phyloP scores from a whole-genome alignment of 2,797 vertebrate genomes.

The Ctenochaetus hawaiiensis region DNA sequence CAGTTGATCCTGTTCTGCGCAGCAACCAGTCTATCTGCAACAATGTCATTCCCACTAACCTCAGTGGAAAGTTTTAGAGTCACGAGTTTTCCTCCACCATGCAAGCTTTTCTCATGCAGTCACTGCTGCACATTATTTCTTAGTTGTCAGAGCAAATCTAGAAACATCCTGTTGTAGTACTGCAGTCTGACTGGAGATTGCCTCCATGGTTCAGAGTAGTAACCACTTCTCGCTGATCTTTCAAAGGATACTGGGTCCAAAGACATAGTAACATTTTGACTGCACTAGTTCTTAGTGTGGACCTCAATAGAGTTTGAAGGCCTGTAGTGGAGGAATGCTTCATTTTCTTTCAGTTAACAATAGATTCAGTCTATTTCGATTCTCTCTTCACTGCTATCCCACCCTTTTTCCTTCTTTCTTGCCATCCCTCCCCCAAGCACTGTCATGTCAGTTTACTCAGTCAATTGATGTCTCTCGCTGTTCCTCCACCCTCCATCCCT shows the following conservation, averaged over 20 bases:
- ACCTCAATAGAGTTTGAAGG: not conserved
- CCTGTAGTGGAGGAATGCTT: constrained; percentile 28
- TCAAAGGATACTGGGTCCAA: constrained; percentile 34
- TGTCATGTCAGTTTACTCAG: constrained; percentile 82
- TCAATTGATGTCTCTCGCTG: constrained; percentile 66
- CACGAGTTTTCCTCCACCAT: not conserved
- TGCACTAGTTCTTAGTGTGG: constrained; percentile 19
- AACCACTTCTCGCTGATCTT: constrained; percentile 42
- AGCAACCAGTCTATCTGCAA: constrained; percentile 16
- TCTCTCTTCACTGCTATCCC: constrained; percentile 24
- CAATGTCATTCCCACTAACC: constrained; percentile 1
- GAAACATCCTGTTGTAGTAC: constrained; percentile 25
- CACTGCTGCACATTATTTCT: constrained; percentile 17
- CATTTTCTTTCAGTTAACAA: constrained; percentile 39
- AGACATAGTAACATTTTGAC: constrained; percentile 41
- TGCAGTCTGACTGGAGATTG: constrained; percentile 27
- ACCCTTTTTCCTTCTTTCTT: constrained; percentile 23
- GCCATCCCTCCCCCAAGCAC: constrained; percentile 38
- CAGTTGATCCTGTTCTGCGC: not conserved
- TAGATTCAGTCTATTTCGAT: constrained; percentile 41
- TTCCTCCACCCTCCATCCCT: constrained; percentile 40
- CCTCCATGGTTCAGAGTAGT: constrained; percentile 38
- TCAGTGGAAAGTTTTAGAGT: constrained; percentile 14
- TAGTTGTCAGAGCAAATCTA: constrained; percentile 42
- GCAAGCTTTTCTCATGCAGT: constrained; percentile 33